Base-by-base conservation (phyloP, 2,888 invertebrate species). In the Helicoverpa assulta region DNA sequence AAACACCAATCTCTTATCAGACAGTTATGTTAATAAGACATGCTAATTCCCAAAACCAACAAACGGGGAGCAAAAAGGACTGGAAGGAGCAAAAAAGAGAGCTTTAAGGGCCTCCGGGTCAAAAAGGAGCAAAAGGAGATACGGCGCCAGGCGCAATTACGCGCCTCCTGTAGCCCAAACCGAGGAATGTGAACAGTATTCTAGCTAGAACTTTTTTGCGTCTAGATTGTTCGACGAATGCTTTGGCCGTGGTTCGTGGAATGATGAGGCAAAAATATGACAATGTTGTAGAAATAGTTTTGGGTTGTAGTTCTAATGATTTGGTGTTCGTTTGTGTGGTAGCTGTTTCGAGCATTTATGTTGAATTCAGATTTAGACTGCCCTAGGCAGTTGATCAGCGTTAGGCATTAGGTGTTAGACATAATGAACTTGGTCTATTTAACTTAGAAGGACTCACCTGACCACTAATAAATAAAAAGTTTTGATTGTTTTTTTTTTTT, bases 21-120 rank as follows among this genome's bases (percentile, higher is more conserved):
- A 90, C 93, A 92, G 94, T 91, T 93, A 95, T 94, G 95, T 92
- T 95, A 95, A 95, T 94, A 95, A 95, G 95, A 95, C 95, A 94
- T 93, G 94, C 95, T 95, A 95, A 95, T 95, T 95, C 92, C 92
- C 91, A 95, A 95, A 95, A 95, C 94, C 95, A 95, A 95, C 95
- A 95, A 93, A 91, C 91, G 86, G 84, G 87, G 85, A 84, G 82
- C 86, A 87, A 89, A 93, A 94, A 92, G 47, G 47, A n/a, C 47
- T n/a, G 47, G 1, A 47, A 47, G 92, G 92, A 93, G 84, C 85
- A 89, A 90, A 82, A 92, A 92, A 91, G 89, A 88, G 76, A 85
- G 64, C 52, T 51, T 40, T 65, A 70, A 74, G 67, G 73, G 80
- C 78, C 85, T 83, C 85, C 85, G 69, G 85, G 84, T 87, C 88